Percentiles rank a stretch among this genome's conserved stretches.
phyloP scores from a whole-genome alignment of 2,797 vertebrate species.

The Typhlichthys subterraneus region DNA sequence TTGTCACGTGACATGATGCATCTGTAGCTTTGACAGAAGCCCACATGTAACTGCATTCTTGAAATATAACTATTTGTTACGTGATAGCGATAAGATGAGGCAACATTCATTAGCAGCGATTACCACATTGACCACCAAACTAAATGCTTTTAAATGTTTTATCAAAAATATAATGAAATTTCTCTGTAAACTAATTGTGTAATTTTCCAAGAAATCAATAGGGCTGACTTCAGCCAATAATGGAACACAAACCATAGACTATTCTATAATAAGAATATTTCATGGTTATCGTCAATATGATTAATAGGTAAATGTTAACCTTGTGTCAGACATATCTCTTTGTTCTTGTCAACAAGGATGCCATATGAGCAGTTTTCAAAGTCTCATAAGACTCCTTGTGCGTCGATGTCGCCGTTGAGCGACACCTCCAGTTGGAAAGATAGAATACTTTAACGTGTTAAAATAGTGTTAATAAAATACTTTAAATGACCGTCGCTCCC shows the following conservation, averaged over 20 bases:
- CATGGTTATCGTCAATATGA: background rate
- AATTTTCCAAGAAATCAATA: too few relatives aligned
- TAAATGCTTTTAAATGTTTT: too few relatives aligned
- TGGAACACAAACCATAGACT: background rate
- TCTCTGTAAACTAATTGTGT: too few relatives aligned
- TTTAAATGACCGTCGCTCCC: too few relatives aligned
- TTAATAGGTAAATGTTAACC: too few relatives aligned
- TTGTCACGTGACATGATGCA: too few relatives aligned
- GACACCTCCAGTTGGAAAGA: too few relatives aligned
- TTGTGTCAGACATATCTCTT: conserved; percentile 62
- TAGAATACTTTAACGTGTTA: too few relatives aligned
- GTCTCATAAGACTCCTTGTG: conserved; percentile 28
- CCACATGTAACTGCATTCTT: background rate
- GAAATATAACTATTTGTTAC: conserved; percentile 40
- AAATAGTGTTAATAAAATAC: too few relatives aligned
- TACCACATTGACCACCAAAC: background rate
- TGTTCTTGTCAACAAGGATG: conserved; percentile 82
- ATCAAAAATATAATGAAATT: too few relatives aligned
- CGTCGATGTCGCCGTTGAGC: conserved; percentile 13
- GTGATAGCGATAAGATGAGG: conserved; percentile 20
- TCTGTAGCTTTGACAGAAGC: background rate
- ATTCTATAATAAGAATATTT: background rate
- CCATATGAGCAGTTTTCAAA: conserved; percentile 86
- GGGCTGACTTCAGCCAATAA: too few relatives aligned
- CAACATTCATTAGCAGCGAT: background rate